Conservation (phyloP, 2,888 invertebrate species). For the Agonum fuliginosum region DNA sequence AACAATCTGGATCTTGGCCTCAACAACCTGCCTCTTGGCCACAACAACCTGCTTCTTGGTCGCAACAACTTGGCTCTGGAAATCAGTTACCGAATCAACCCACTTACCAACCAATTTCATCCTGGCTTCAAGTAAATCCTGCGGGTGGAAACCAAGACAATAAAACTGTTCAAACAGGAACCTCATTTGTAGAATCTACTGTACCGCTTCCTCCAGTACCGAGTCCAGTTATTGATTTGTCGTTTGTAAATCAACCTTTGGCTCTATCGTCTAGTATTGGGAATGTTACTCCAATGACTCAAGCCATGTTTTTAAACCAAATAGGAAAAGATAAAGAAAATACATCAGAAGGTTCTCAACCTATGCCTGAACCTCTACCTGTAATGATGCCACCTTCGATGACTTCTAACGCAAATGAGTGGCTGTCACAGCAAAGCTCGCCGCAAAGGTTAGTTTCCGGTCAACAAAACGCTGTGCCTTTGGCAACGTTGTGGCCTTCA, state of each 20-base stretch:
- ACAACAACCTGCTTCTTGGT: background rate
- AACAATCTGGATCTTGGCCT: background rate
- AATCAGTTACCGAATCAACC: no score
- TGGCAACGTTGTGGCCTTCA: no score
- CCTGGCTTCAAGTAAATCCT: constrained; percentile 7
- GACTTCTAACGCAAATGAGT: no score
- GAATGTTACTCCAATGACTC: background rate
- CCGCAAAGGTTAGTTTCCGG: no score
- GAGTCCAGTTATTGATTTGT: background rate
- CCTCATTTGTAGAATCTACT: background rate
- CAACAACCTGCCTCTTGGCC: no score
- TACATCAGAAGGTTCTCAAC: background rate
- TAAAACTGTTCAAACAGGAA: background rate
- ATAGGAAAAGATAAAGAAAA: background rate
- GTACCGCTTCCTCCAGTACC: background rate
- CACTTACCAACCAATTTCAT: no score
- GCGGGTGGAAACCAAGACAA: background rate
- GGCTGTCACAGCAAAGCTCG: no score
- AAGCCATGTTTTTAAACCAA: constrained; percentile 1
- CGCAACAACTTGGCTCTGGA: background rate
- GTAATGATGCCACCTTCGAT: background rate
- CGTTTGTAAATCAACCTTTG: background rate
- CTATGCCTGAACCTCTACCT: background rate
- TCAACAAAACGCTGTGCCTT: no score
- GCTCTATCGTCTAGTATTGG: background rate